Evolutionary conservation across 2,888 invertebrate genomes (phyloP).

Genomic region (Xestia sexstrigata): DNA sequence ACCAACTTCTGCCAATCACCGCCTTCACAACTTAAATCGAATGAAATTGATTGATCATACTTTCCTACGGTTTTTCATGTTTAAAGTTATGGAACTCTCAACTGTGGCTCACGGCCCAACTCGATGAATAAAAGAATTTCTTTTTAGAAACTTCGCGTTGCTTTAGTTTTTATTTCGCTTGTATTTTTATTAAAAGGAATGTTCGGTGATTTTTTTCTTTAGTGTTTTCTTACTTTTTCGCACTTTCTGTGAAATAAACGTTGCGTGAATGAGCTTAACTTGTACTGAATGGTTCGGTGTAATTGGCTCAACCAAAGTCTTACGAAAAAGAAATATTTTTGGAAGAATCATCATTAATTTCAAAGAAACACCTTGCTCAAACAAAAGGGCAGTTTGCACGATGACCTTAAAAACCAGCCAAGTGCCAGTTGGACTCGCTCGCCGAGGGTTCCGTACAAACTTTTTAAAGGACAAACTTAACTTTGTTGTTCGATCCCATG

Average conservation of each 20-base stretch:
- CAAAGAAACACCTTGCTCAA: background rate
- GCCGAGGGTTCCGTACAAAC: too few species aligned
- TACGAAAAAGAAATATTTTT: conserved; percentile 5
- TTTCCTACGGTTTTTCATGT: conserved; percentile 68
- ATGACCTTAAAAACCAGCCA: background rate
- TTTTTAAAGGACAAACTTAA: too few species aligned
- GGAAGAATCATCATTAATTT: background rate
- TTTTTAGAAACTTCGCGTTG: conserved; percentile 54
- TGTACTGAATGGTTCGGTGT: conserved; percentile 15
- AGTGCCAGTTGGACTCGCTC: too few species aligned
- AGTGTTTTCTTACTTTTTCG: background rate
- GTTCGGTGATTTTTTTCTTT: conserved; percentile 22
- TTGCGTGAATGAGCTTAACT: conserved; percentile 15
- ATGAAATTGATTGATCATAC: conserved; percentile 79
- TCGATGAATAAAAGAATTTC: conserved; percentile 75
- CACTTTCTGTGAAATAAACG: conserved; percentile 16
- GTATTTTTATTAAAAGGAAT: conserved; percentile 50
- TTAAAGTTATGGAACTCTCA: conserved; percentile 67
- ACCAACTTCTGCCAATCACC: conserved; percentile 52
- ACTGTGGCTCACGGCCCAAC: conserved; percentile 49
- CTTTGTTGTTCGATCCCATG: too few species aligned
- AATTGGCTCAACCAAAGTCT: conserved; percentile 23
- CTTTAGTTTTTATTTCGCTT: conserved; percentile 57
- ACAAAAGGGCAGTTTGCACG: background rate
- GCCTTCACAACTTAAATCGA: conserved; percentile 70